phyloP scores from a whole-genome alignment of 2,888 invertebrate genomes.

The Nemotelus pantherinus region DNA sequence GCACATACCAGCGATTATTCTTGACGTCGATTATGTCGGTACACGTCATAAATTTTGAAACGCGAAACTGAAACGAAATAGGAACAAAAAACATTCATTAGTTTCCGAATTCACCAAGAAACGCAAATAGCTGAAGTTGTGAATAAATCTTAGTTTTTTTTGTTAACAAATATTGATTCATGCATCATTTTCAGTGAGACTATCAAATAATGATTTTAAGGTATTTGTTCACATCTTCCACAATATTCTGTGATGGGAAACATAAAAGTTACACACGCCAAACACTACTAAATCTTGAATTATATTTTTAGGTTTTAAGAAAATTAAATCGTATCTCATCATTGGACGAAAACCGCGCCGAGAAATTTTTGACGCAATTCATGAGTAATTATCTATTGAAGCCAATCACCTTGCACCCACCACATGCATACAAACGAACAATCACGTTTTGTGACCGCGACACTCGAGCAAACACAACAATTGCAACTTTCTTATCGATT shows the following conservation, averaged over 20 bases:
- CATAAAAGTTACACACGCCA: no score
- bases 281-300: no score
- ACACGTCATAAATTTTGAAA: neutral
- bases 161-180: no score
- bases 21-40: neutral
- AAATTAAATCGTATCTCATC: neutral
- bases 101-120: neutral
- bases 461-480: neutral
- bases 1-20: neutral
- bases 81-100: slow-evolving; percentile 5
- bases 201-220: no score
- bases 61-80: slow-evolving; percentile 11
- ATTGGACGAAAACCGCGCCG: slow-evolving; percentile 15
- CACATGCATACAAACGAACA: neutral
- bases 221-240: no score
- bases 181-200: no score
- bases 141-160: no score
- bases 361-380: slow-evolving; percentile 18
- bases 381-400: neutral
- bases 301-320: no score
- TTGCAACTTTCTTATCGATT: slow-evolving; percentile 5
- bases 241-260: no score
- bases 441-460: neutral
- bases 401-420: neutral
- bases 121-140: neutral